Percentiles rank a stretch among this genome's conserved stretches.
These are phyloP conservation scores for Coregonus suidteri DNA, from an alignment of 2,797 vertebrate species.

Conservation along the genomic window DNA sequence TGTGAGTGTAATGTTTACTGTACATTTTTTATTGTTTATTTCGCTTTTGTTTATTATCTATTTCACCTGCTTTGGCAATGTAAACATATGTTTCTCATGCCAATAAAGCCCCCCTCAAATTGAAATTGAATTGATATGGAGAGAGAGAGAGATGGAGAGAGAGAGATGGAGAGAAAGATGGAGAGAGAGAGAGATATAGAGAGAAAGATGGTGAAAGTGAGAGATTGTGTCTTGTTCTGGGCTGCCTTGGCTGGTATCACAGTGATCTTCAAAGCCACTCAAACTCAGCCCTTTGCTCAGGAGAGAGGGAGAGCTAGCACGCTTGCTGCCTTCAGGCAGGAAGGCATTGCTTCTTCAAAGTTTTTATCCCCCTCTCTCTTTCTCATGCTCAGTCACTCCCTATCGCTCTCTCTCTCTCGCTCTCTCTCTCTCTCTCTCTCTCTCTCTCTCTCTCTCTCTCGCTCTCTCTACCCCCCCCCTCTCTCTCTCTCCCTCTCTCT, in stretches of 20 bases:
- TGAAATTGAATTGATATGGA: background rate
- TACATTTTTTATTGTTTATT: too few species aligned
- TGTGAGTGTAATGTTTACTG: too few species aligned
- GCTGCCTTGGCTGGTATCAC: slow-evolving; percentile 33
- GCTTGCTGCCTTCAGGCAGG: slow-evolving; percentile 33
- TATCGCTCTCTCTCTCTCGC: too few species aligned
- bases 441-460: too few species aligned
- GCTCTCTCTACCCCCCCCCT: background rate
- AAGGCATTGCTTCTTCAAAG: slow-evolving; percentile 44
- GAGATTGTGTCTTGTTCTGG: slow-evolving; percentile 30
- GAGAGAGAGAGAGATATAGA: slow-evolving; percentile 37
- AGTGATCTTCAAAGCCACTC: slow-evolving; percentile 71
- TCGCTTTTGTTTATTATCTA: too few species aligned
- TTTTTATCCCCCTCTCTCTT: slow-evolving; percentile 32
- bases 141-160: slow-evolving; percentile 5
- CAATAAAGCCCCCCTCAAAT: too few species aligned
- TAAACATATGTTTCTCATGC: too few species aligned
- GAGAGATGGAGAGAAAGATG: slow-evolving; percentile 34
- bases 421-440: too few species aligned
- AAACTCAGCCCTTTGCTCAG: slow-evolving; percentile 28
- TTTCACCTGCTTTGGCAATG: too few species aligned
- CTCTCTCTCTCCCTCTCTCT: too few species aligned
- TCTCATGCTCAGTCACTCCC: background rate
- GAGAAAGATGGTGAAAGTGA: slow-evolving; percentile 16
- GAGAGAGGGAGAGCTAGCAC: slow-evolving; percentile 17